Percentiles rank a stretch among this genome's conserved stretches.
phyloP scores from a whole-genome alignment of 2,888 invertebrate genomes.

The Creontiades dilutus region DNA sequence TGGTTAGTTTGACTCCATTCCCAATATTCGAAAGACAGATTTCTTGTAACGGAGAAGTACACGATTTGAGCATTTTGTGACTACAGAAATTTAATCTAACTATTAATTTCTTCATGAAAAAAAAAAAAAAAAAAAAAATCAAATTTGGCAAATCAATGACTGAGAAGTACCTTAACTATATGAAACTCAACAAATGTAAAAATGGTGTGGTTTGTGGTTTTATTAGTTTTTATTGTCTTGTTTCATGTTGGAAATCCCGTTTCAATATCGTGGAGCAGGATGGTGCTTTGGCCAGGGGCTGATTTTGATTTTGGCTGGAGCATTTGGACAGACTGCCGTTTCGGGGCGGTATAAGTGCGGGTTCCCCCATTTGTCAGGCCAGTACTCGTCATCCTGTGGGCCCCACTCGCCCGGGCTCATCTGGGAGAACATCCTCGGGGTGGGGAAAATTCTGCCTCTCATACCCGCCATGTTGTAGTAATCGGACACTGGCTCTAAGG shows the following conservation, averaged over 20 bases:
- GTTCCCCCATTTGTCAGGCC: background rate
- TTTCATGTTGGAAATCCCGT: background rate
- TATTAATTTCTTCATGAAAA: too few species aligned
- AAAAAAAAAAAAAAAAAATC: too few species aligned
- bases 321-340: background rate
- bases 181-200: too few species aligned
- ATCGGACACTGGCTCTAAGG: background rate
- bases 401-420: background rate
- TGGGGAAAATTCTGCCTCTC: background rate
- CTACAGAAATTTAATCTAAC: too few species aligned
- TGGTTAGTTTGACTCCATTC: too few species aligned
- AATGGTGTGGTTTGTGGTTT: too few species aligned
- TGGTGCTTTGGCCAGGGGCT: background rate
- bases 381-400: background rate
- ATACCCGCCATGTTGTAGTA: background rate
- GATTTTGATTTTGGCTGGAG: background rate
- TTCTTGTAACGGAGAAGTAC: too few species aligned
- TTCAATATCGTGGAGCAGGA: background rate
- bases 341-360: background rate
- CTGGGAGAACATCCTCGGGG: background rate
- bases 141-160: too few species aligned
- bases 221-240: too few species aligned
- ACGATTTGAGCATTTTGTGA: too few species aligned
- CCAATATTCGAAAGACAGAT: too few species aligned
- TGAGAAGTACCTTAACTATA: too few species aligned